Evolutionary conservation across 2,113 vertebrate species (phyloP).

Genomic region (Mesembrinibis cayennensis): DNA sequence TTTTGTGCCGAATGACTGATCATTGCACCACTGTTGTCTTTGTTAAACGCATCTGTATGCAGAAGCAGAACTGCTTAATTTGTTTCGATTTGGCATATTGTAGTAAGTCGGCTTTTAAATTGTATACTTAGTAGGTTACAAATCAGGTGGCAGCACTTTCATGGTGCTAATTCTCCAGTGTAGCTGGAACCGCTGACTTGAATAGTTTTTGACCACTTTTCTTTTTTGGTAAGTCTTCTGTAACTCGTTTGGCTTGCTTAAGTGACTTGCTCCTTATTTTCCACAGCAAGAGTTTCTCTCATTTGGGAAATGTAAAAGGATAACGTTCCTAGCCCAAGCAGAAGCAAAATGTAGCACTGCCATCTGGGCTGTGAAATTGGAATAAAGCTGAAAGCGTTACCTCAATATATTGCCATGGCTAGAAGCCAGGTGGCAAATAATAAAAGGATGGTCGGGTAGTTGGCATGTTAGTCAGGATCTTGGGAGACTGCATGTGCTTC

Average conservation of each 20-base stretch:
- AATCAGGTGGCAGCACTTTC: neutral
- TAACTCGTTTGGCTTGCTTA: neutral
- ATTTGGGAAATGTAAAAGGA: constrained; percentile 20
- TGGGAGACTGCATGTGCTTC: neutral
- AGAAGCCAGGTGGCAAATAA: constrained; percentile 5
- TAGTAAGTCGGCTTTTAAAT: constrained; percentile 28
- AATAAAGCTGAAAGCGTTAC: neutral
- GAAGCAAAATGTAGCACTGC: constrained; percentile 27
- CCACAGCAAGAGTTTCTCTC: constrained; percentile 7
- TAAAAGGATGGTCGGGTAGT: neutral
- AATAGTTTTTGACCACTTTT: constrained; percentile 9
- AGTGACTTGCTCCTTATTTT: constrained; percentile 32
- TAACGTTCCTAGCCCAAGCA: constrained; percentile 13
- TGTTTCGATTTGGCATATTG: neutral
- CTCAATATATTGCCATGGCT: neutral
- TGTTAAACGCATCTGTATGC: neutral
- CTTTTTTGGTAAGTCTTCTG: neutral
- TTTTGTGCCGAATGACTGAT: constrained; percentile 24
- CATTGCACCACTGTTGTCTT: neutral
- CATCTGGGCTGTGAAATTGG: constrained; percentile 49
- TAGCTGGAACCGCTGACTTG: neutral
- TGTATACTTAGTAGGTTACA: neutral
- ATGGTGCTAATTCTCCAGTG: neutral
- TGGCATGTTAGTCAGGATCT: neutral
- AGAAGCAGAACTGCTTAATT: constrained; percentile 14